phyloP scores from a whole-genome alignment of 92 coral and sea anemone genomes.

The Chrysogorgia sp. region DNA sequence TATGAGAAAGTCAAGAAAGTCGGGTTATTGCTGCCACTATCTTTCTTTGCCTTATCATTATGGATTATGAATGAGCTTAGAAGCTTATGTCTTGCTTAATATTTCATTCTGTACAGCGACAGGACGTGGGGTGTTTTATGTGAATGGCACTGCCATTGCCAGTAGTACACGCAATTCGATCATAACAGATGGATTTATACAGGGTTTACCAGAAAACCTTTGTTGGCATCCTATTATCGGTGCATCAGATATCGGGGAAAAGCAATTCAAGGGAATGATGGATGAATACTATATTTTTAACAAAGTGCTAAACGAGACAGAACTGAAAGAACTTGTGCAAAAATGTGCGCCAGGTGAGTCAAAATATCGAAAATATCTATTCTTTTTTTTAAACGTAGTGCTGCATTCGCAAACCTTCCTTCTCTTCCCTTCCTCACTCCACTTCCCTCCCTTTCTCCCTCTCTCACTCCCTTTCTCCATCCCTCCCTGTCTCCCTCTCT shows the following conservation, averaged over 20 bases:
- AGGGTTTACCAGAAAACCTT: background rate
- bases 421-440: too few species aligned
- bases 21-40: too few species aligned
- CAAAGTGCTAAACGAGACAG: constrained; percentile 3
- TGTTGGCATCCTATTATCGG: background rate
- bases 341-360: too few species aligned
- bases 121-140: background rate
- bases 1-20: too few species aligned
- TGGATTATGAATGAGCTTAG: too few species aligned
- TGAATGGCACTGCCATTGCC: background rate
- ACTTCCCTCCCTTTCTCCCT: too few species aligned
- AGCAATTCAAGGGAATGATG: background rate
- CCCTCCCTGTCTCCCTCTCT: too few species aligned
- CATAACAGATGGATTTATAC: background rate
- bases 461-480: too few species aligned
- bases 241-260: background rate
- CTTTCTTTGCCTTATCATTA: too few species aligned
- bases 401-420: too few species aligned
- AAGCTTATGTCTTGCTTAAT: background rate
- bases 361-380: too few species aligned
- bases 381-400: too few species aligned
- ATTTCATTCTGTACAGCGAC: background rate
- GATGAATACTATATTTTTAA: constrained; percentile 20
- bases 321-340: background rate
- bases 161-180: background rate